Base-by-base conservation (phyloP, 2,797 vertebrate species). In the Rhinichthys osculus region DNA sequence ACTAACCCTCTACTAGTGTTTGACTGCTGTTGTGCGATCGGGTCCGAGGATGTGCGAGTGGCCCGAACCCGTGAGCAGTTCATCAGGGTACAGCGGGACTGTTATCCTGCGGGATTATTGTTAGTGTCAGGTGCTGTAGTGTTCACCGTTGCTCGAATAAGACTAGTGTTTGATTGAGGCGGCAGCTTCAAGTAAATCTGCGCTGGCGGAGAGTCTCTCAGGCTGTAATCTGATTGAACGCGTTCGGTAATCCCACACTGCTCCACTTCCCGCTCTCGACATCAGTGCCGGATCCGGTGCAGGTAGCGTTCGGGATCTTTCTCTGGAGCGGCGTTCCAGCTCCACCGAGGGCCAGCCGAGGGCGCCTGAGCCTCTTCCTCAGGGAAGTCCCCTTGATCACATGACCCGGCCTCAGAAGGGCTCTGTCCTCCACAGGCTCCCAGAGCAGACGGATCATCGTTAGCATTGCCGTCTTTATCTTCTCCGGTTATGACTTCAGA, bases 221-320 rank as follows among this genome's bases (percentile, higher is more conserved):
- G 38, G 64, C 72, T 64, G 77, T 54, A 62, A 71, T 74, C 74
- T 80, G 76, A 83, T 59, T 82, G 42, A 35, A 52, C 64, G 44
- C 67, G 33, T 42, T 69, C 35, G 16, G 35, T 76, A 66, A 59
- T 82, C 66, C 59, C 64, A 10, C 47, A 17, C 47, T 11, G 33
- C 44, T 71, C 64, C 30, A 66, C 64, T 35, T 64, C 67, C 52
- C 57, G 7, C 14, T 4, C 17, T 3, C 14, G 7, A 1, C 1
- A 4, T 90, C 81, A 90, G 87, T 91, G 91, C 57, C 93, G 90
- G 88, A 95, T 91, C 64, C 89, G 91, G 87, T 95, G 94, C 78
- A 95, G 93, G 90, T 95, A 94, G 54, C 89, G 92, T 14, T 95
- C 94, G 16, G 93, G 91, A 88, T 94, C 90, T 82, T 87, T 91